These are phyloP conservation scores for Rhagoletis pomonella DNA, from an alignment of 1,140 invertebrate genomes.

Conservation along the genomic window DNA sequence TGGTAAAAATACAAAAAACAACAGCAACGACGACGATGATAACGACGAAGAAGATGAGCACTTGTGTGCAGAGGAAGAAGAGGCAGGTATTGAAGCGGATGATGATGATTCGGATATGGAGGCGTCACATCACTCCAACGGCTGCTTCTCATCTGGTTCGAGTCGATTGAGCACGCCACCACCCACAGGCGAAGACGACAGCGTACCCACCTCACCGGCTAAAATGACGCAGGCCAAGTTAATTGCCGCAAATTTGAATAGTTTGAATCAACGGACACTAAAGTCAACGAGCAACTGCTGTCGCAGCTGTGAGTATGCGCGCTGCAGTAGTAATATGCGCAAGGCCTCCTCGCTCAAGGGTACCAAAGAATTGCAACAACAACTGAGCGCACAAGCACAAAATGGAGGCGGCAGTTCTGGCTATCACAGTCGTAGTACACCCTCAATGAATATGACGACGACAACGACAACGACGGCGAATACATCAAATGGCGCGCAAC, in stretches of 20 bases:
- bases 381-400: conserved; percentile 46
- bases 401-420: conserved; percentile 5
- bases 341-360: conserved; percentile 69
- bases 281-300: conserved; percentile 60
- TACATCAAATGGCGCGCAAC: background rate
- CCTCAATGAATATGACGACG: conserved; percentile 60
- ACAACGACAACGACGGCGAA: background rate
- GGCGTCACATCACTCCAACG: conserved; percentile 57
- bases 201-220: conserved; percentile 67
- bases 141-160: conserved; percentile 62
- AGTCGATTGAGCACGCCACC: conserved; percentile 70
- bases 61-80: conserved; percentile 55
- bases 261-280: conserved; percentile 57
- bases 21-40: conserved; percentile 13
- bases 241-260: conserved; percentile 66
- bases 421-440: conserved; percentile 65
- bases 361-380: conserved; percentile 62
- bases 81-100: conserved; percentile 55
- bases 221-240: conserved; percentile 65
- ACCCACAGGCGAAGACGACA: conserved; percentile 71
- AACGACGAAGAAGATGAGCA: conserved; percentile 60
- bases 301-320: conserved; percentile 64
- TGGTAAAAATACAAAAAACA: conserved; percentile 48
- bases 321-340: conserved; percentile 62
- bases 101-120: conserved; percentile 59